phyloP scores from a whole-genome alignment of 1,140 invertebrate species.

The Rhopalosiphum padi region DNA sequence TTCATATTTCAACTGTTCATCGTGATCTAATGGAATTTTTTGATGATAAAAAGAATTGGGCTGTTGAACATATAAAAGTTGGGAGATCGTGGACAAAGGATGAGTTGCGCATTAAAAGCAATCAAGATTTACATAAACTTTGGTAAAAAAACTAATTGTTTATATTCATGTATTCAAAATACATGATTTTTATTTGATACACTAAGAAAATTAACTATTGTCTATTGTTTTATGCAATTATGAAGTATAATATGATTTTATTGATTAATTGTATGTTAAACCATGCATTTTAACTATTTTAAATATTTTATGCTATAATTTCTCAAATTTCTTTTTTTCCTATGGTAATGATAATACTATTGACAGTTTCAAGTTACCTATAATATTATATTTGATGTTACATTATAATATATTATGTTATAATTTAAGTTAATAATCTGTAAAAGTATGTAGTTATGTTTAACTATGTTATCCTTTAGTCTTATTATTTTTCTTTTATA shows the following conservation, averaged over 20 bases:
- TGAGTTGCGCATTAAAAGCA: slow-evolving; percentile 94
- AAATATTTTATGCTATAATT: not conserved
- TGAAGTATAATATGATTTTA: not conserved
- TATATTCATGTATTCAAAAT: not conserved
- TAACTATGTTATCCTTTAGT: not conserved
- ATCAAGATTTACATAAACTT: slow-evolving; percentile 95
- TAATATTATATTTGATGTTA: too few species aligned
- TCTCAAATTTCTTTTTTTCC: not conserved
- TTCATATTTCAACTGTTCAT: slow-evolving; percentile 53
- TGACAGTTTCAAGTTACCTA: not conserved
- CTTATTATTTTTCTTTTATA: slow-evolving; percentile 56
- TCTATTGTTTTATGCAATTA: not conserved
- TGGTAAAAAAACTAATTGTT: slow-evolving; percentile 73
- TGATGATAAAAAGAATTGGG: slow-evolving; percentile 88
- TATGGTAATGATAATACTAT: not conserved
- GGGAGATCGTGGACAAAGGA: slow-evolving; percentile 90
- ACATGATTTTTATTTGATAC: not conserved
- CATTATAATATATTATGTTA: not conserved
- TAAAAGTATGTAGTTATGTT: not conserved
- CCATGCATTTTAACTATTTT: not conserved
- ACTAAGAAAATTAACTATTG: not conserved
- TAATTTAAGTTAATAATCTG: not conserved
- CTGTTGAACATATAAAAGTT: slow-evolving; percentile 75
- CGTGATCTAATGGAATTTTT: slow-evolving; percentile 86
- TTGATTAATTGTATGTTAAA: not conserved